A percentile compares a stretch with the other conserved stretches of the same genome.
phyloP scores from a whole-genome alignment of 2,113 vertebrate species.

The Leucosticte australis region DNA sequence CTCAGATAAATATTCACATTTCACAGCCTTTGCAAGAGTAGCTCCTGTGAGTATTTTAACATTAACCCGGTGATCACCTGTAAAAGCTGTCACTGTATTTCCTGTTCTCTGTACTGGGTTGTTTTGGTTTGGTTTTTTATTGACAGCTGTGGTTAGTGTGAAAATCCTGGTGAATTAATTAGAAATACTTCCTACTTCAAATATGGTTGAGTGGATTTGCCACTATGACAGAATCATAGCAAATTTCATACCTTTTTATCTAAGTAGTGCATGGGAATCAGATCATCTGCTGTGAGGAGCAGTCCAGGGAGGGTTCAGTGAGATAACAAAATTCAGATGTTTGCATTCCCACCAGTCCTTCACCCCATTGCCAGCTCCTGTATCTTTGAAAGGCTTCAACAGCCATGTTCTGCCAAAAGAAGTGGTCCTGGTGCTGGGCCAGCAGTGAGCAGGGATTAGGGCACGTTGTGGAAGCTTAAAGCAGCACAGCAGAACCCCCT shows the following conservation, averaged over 20 bases:
- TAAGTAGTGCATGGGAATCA: background rate
- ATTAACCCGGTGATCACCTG: background rate
- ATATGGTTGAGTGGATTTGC: background rate
- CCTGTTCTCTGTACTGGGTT: background rate
- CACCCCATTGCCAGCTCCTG: background rate
- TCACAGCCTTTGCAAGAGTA: background rate
- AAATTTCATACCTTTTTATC: background rate
- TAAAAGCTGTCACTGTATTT: background rate
- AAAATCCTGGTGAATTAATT: background rate
- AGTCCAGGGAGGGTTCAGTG: background rate
- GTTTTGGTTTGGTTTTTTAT: background rate
- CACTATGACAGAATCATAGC: background rate
- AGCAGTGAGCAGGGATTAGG: background rate
- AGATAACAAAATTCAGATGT: background rate
- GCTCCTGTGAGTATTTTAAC: background rate
- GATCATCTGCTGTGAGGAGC: background rate
- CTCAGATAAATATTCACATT: background rate
- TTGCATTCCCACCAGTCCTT: background rate
- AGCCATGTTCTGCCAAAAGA: background rate
- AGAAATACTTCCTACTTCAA: background rate
- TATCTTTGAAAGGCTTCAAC: background rate
- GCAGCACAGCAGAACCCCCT: background rate
- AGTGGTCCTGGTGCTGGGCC: background rate
- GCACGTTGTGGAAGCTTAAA: background rate
- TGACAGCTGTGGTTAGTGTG: background rate